Evolutionary conservation across 2,888 invertebrate genomes (phyloP).

Genomic region (Teleogryllus oceanicus): DNA sequence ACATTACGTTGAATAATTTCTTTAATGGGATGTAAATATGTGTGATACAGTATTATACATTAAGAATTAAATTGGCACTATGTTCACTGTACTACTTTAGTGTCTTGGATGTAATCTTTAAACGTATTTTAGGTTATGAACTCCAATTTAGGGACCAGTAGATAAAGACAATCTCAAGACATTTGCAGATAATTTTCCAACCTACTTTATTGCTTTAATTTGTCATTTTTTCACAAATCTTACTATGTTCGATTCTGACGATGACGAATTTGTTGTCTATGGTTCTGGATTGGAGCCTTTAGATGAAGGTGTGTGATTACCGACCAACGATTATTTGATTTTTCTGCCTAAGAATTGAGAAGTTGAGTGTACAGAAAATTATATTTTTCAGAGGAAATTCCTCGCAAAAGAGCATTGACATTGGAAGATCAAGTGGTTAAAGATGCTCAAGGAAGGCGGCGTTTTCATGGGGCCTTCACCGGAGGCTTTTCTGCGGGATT

Average conservation of each 20-base stretch:
- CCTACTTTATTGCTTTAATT: too few species aligned
- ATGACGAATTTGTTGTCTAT: conserved; percentile 61
- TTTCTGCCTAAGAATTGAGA: conserved; percentile 9
- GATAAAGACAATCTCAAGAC: too few species aligned
- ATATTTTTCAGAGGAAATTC: conserved; percentile 64
- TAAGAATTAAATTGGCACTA: too few species aligned
- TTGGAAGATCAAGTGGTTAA: conserved; percentile 84
- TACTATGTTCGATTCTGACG: conserved; percentile 52
- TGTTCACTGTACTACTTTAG: too few species aligned
- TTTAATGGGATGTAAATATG: too few species aligned
- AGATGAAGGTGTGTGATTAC: conserved; percentile 68
- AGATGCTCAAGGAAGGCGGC: conserved; percentile 80
- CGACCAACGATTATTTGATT: conserved; percentile 21
- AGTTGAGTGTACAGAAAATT: neutral
- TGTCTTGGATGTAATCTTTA: too few species aligned
- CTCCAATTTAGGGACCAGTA: too few species aligned
- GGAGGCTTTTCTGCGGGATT: conserved; percentile 98
- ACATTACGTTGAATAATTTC: too few species aligned
- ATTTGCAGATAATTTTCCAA: too few species aligned
- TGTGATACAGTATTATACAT: too few species aligned
- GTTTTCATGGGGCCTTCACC: conserved; percentile 99
- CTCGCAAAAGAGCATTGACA: conserved; percentile 73
- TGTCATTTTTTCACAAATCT: too few species aligned
- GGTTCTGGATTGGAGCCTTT: conserved; percentile 78
- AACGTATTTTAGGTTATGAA: too few species aligned